A percentile compares a stretch with the other conserved stretches of the same genome.
Conservation (phyloP, 2,888 invertebrate species). For the Atherix ibis region DNA sequence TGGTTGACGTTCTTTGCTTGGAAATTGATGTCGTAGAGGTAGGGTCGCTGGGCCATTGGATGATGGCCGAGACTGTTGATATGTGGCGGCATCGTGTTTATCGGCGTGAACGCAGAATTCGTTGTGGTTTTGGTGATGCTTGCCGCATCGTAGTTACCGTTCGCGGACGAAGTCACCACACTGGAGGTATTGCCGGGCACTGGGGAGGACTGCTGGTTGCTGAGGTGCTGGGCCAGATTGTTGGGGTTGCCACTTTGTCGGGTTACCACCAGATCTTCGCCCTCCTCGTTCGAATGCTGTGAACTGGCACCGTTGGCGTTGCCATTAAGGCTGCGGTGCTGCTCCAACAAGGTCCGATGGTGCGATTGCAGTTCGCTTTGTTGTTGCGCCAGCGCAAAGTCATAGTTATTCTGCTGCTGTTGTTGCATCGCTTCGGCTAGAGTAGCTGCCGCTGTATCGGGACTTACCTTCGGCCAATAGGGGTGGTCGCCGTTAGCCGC, state of each 20-base stretch:
- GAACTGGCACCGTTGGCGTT: constrained; percentile 15
- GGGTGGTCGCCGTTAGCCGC: constrained; percentile 42
- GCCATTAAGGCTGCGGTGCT: constrained; percentile 24
- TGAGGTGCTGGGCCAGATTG: constrained; percentile 9
- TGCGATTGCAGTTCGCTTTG: constrained; percentile 51
- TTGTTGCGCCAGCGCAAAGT: constrained; percentile 24
- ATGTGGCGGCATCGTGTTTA: constrained; percentile 69
- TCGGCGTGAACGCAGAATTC: constrained; percentile 85
- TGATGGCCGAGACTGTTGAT: constrained; percentile 45
- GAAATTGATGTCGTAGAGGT: constrained; percentile 81
- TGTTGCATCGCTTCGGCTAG: constrained; percentile 44
- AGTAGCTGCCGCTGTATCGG: constrained; percentile 52
- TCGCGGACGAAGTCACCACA: constrained; percentile 6
- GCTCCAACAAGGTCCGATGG: constrained; percentile 39
- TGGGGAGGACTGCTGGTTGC: neutral
- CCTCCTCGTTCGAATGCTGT: constrained; percentile 28
- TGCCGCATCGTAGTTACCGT: constrained; percentile 12
- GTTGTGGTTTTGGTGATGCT: constrained; percentile 31
- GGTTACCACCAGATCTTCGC: constrained; percentile 28
- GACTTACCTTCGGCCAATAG: constrained; percentile 79
- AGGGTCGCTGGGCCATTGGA: constrained; percentile 53
- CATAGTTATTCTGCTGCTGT: constrained; percentile 38
- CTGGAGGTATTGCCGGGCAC: constrained; percentile 18
- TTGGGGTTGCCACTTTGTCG: constrained; percentile 25
- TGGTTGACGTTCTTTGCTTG: constrained; percentile 47